Conservation (phyloP, 2,797 vertebrate genomes). For the Liasis olivaceus region DNA sequence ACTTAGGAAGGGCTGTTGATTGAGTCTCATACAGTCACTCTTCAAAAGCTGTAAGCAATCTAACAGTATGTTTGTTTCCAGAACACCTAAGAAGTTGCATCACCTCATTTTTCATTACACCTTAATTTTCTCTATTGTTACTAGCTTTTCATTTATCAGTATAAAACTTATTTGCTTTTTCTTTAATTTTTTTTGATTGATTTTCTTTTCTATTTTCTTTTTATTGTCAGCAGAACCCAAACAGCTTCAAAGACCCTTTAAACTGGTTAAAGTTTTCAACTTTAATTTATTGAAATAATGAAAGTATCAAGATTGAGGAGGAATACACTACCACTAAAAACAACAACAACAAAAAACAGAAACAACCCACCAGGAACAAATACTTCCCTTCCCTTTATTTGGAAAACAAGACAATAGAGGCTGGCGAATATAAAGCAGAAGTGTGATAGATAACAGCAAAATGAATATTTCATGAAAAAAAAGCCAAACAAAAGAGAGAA, state of each 20-base stretch:
- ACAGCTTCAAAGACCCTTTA: neutral
- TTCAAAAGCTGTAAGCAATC: neutral
- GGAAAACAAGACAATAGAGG: neutral
- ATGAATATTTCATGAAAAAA: neutral
- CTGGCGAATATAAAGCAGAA: neutral
- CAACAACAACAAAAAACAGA: neutral
- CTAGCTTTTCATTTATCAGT: constrained; percentile 2
- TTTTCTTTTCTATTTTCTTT: neutral
- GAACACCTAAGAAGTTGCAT: neutral
- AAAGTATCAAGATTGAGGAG: neutral
- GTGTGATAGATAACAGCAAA: neutral
- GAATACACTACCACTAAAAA: neutral
- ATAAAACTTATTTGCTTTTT: neutral
- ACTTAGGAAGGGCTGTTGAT: neutral
- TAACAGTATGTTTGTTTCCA: constrained; percentile 1
- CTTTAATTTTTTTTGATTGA: neutral
- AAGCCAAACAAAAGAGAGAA: neutral
- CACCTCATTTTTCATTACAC: neutral
- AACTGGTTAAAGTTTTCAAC: neutral
- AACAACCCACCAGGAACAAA: neutral
- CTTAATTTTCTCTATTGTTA: constrained; percentile 7
- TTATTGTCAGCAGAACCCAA: neutral
- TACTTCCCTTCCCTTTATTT: neutral
- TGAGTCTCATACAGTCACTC: neutral
- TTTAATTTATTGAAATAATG: neutral